phyloP scores from a whole-genome alignment of 2,888 invertebrate species.

The Pycnomerus fuliginosus region DNA sequence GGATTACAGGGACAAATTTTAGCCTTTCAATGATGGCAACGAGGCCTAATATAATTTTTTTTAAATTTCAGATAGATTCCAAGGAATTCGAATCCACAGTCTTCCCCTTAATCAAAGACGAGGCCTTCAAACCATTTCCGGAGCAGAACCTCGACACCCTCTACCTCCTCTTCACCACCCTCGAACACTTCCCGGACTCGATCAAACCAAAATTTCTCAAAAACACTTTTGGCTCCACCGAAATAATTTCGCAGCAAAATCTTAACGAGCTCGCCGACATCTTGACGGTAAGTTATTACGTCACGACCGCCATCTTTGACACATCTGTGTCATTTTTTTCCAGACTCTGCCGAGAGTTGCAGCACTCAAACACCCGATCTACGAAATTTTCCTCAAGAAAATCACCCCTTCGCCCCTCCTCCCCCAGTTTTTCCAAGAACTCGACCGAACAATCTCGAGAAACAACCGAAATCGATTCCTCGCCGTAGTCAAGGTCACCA shows the following conservation, averaged over 20 bases:
- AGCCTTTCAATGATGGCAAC: too few relatives aligned
- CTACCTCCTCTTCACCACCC: slow-evolving; percentile 58
- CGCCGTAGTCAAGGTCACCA: slow-evolving; percentile 59
- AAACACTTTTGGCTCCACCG: slow-evolving; percentile 58
- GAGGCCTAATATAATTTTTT: too few relatives aligned
- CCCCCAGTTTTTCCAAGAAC: slow-evolving; percentile 59
- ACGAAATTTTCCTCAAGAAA: slow-evolving; percentile 59
- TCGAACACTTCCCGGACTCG: slow-evolving; percentile 54
- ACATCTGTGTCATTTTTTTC: slow-evolving; percentile 37
- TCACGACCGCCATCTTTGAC: slow-evolving; percentile 2
- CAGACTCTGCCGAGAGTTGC: slow-evolving; percentile 62
- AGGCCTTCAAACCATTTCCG: slow-evolving; percentile 62
- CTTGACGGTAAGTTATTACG: slow-evolving; percentile 59
- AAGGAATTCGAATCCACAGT: slow-evolving; percentile 58
- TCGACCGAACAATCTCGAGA: slow-evolving; percentile 55
- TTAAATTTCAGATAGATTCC: slow-evolving; percentile 41
- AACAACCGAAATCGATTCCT: slow-evolving; percentile 62
- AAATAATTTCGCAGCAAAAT: slow-evolving; percentile 61
- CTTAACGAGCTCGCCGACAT: slow-evolving; percentile 59
- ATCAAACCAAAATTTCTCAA: slow-evolving; percentile 59
- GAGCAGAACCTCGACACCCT: slow-evolving; percentile 67
- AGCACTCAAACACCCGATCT: slow-evolving; percentile 64
- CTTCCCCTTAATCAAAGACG: slow-evolving; percentile 62
- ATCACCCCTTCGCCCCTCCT: slow-evolving; percentile 58
- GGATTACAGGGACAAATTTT: neutral